Evolutionary conservation across 2,797 vertebrate species (phyloP).

Genomic region (Bradypodion pumilum): DNA sequence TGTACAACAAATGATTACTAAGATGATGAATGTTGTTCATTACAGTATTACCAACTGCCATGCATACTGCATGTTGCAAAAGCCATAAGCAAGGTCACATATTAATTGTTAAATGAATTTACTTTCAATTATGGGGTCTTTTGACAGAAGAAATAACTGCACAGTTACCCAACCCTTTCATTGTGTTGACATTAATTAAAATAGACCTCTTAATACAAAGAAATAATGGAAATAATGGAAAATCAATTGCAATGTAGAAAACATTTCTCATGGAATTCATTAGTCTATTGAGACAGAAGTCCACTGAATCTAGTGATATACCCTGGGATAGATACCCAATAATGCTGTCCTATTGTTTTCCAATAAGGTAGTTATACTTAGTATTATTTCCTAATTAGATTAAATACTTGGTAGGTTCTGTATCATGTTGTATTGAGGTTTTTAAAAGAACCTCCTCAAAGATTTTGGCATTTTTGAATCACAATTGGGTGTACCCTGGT

Average conservation of each 20-base stretch:
- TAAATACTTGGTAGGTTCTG: not conserved
- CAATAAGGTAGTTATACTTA: not conserved
- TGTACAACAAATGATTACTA: slow-evolving; percentile 33
- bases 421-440: not conserved
- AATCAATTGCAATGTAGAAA: not conserved
- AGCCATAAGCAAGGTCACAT: slow-evolving; percentile 15
- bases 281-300: not conserved
- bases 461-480: no score
- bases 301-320: not conserved
- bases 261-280: not conserved
- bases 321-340: not conserved
- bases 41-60: slow-evolving; percentile 6
- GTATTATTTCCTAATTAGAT: not conserved
- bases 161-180: slow-evolving; percentile 25
- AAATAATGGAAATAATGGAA: not conserved
- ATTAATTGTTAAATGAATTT: slow-evolving; percentile 29
- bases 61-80: slow-evolving; percentile 11
- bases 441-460: no score
- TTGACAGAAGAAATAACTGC: slow-evolving; percentile 9
- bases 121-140: slow-evolving; percentile 28
- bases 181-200: slow-evolving; percentile 25
- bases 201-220: not conserved
- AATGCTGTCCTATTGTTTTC: not conserved
- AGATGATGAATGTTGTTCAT: slow-evolving; percentile 25
- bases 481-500: no score